Conservation (phyloP, 2,888 invertebrate species). For the Myathropa florea region DNA sequence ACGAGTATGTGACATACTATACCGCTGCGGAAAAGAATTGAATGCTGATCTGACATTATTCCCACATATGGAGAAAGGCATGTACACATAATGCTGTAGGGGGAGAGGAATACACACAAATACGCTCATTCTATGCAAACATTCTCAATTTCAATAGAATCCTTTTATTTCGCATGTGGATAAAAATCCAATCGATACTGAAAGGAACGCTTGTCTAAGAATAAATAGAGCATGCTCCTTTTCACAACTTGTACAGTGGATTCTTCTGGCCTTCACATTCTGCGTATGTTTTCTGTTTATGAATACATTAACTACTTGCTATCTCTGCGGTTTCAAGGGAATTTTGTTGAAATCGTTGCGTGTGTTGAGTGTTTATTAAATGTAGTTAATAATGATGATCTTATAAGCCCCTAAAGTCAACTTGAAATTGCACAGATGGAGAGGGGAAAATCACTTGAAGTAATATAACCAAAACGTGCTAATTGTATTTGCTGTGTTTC, state of each 20-base stretch:
- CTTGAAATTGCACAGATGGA: no score
- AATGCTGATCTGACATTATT: not conserved
- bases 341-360: not conserved
- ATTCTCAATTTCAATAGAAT: conserved; percentile 28
- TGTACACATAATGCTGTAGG: not conserved
- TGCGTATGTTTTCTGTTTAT: not conserved
- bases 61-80: not conserved
- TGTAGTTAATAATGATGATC: not conserved
- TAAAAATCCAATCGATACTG: conserved; percentile 20
- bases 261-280: not conserved
- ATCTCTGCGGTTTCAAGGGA: not conserved
- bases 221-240: not conserved
- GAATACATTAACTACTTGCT: not conserved
- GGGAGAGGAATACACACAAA: not conserved
- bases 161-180: conserved; percentile 29
- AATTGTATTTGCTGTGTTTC: no score
- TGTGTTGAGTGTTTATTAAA: not conserved
- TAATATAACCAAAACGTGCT: no score
- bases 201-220: not conserved
- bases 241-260: not conserved
- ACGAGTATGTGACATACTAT: not conserved
- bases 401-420: not conserved
- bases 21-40: not conserved
- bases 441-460: no score
- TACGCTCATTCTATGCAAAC: conserved; percentile 9